Conservation (phyloP, 2,888 invertebrate genomes). For the Arrhopalites spinosus region DNA sequence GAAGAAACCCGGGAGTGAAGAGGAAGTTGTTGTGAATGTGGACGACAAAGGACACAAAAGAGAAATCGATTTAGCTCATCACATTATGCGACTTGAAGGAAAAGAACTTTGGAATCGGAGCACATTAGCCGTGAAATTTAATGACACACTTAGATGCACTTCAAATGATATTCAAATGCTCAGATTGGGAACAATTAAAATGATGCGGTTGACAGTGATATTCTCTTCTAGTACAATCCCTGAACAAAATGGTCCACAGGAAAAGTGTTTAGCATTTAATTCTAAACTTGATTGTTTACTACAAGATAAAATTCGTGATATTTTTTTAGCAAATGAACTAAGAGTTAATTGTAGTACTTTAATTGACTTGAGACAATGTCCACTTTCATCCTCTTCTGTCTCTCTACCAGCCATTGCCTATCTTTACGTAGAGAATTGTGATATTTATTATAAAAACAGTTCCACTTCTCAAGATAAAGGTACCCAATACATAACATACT, state of each 20-base stretch:
- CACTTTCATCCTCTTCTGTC: slow-evolving; percentile 40
- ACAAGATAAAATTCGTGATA: slow-evolving; percentile 44
- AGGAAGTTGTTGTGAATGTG: slow-evolving; percentile 3
- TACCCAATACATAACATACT: neutral
- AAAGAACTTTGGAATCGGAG: slow-evolving; percentile 20
- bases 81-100: slow-evolving; percentile 39
- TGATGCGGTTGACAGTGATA: slow-evolving; percentile 54
- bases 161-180: slow-evolving; percentile 52
- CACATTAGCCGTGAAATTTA: slow-evolving; percentile 49
- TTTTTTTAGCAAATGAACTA: slow-evolving; percentile 48
- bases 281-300: slow-evolving; percentile 27
- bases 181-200: slow-evolving; percentile 54
- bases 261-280: neutral
- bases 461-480: neutral
- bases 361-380: slow-evolving; percentile 47
- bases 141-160: slow-evolving; percentile 51
- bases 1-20: neutral
- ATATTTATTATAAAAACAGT: slow-evolving; percentile 30
- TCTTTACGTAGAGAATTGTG: slow-evolving; percentile 48
- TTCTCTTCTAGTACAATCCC: neutral
- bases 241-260: neutral
- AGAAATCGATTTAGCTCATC: slow-evolving; percentile 46
- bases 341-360: slow-evolving; percentile 37
- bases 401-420: slow-evolving; percentile 40
- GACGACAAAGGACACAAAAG: neutral